These are phyloP conservation scores for Balaenoptera acutorostrata DNA, from an alignment of 2,113 vertebrate genomes.

Conservation along the genomic window DNA sequence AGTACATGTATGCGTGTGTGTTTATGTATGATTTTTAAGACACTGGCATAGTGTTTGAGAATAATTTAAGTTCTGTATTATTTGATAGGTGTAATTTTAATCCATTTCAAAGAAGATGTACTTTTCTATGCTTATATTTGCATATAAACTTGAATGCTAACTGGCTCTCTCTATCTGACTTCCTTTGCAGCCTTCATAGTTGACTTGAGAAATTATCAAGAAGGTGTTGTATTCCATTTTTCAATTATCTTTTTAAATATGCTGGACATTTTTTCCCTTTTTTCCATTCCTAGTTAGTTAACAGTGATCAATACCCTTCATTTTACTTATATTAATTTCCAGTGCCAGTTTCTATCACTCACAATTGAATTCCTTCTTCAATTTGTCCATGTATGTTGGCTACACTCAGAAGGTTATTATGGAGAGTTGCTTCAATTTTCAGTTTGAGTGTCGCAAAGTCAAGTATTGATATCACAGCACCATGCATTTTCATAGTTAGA, in stretches of 20 bases:
- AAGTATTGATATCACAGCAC: neutral
- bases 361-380: slow-evolving; percentile 55
- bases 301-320: slow-evolving; percentile 54
- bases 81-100: neutral
- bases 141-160: neutral
- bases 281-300: neutral
- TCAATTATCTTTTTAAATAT: slow-evolving; percentile 37
- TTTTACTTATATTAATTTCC: slow-evolving; percentile 65
- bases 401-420: neutral
- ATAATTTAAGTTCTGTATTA: neutral
- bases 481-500: neutral
- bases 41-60: neutral
- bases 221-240: slow-evolving; percentile 22
- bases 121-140: neutral
- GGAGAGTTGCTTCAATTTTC: neutral
- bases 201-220: slow-evolving; percentile 8
- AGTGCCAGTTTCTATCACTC: slow-evolving; percentile 35
- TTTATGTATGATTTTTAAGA: neutral
- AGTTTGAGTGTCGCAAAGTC: neutral
- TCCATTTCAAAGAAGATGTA: neutral
- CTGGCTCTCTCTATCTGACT: neutral
- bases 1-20: neutral
- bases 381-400: neutral
- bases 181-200: neutral
- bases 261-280: neutral